These are phyloP conservation scores for Calameuta pallipes DNA, from an alignment of 2,888 invertebrate species.

Conservation along the genomic window DNA sequence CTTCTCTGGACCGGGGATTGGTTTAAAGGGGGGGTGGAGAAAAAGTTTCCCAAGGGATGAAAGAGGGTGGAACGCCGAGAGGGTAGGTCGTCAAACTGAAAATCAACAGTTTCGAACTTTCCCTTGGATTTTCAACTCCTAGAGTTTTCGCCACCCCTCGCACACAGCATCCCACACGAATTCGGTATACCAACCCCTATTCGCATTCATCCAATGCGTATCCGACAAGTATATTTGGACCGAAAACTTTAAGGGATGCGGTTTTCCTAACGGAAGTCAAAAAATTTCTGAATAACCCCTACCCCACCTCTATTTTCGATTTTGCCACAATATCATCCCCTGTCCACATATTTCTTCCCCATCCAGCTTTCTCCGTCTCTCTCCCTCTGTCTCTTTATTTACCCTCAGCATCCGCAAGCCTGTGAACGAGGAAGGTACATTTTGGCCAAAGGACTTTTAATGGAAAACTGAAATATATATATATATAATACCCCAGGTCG, in stretches of 20 bases:
- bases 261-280: conserved; percentile 5
- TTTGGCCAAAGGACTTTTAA: neutral
- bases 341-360: neutral
- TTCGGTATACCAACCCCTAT: neutral
- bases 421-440: neutral
- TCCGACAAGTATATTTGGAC: neutral
- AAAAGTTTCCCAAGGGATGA: neutral
- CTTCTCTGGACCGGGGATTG: neutral
- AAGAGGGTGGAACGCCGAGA: neutral
- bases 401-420: neutral
- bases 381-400: neutral
- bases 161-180: neutral
- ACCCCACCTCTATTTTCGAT: neutral
- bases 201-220: neutral
- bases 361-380: neutral
- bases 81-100: neutral
- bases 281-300: neutral
- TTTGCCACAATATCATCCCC: neutral
- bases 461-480: neutral
- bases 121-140: neutral
- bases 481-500: neutral
- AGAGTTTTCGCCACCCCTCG: neutral
- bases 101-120: conserved; percentile 1
- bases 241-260: conserved; percentile 18
- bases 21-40: neutral